Conservation (phyloP, 2,797 vertebrate species). For the Podargus strigoides region DNA sequence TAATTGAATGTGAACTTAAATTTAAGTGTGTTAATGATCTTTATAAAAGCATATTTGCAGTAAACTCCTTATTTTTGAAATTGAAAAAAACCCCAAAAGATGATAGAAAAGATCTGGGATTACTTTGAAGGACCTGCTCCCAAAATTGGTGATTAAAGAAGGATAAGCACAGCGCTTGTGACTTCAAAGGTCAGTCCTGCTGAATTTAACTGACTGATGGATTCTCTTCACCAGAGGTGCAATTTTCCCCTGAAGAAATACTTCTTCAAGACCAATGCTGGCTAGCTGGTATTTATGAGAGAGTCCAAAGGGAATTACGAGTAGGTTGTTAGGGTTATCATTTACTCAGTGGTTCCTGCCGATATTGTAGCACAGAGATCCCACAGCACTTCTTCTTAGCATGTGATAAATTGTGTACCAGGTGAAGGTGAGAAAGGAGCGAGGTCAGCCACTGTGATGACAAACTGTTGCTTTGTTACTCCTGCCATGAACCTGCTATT, state of each 20-base stretch:
- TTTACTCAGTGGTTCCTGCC: slow-evolving; percentile 10
- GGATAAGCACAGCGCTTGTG: not conserved
- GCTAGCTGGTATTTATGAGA: slow-evolving; percentile 23
- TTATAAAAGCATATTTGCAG: not conserved
- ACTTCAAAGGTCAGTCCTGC: not conserved
- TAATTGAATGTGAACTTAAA: not conserved
- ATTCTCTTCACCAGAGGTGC: slow-evolving; percentile 12
- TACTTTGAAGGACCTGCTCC: not conserved
- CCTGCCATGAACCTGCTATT: not conserved
- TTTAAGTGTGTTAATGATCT: not conserved
- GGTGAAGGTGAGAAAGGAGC: not conserved
- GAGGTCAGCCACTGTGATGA: not conserved
- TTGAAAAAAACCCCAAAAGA: not conserved
- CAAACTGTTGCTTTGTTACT: not conserved
- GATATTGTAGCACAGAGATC: not conserved
- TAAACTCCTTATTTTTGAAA: not conserved
- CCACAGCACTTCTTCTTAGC: not conserved
- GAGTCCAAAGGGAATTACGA: slow-evolving; percentile 21
- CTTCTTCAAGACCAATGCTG: not conserved
- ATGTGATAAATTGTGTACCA: not conserved
- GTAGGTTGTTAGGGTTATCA: slow-evolving; percentile 7
- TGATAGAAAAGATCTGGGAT: not conserved
- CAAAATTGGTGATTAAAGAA: slow-evolving; percentile 15
- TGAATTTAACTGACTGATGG: slow-evolving; percentile 42
- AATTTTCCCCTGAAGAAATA: slow-evolving; percentile 42